Conservation (phyloP, 2,797 vertebrate species). For the Lindbergichthys nudifrons region DNA sequence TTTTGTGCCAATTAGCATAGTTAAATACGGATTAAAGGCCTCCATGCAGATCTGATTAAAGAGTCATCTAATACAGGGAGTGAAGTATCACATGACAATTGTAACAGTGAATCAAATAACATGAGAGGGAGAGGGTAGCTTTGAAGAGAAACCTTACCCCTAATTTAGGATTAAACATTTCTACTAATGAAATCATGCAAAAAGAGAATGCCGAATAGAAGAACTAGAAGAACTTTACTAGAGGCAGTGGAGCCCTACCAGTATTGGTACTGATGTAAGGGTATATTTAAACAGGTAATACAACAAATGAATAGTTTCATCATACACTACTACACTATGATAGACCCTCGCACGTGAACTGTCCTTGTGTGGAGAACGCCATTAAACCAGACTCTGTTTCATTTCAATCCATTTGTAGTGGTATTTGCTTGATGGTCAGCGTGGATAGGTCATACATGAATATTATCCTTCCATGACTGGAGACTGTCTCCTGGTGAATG, state of each 20-base stretch:
- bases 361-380: background rate
- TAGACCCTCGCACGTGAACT: background rate
- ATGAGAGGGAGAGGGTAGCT: slow-evolving; percentile 11
- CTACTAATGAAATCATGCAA: slow-evolving; percentile 18
- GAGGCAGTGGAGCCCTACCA: background rate
- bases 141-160: slow-evolving; percentile 23
- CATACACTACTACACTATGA: no score
- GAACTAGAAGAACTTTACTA: background rate
- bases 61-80: slow-evolving; percentile 46
- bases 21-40: slow-evolving; percentile 44
- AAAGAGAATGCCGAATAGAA: slow-evolving; percentile 13
- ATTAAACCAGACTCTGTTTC: background rate
- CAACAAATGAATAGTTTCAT: slow-evolving; percentile 4
- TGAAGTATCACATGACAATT: slow-evolving; percentile 31
- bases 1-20: slow-evolving; percentile 20
- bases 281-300: background rate
- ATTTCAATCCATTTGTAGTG: background rate
- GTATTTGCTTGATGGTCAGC: background rate
- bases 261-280: background rate
- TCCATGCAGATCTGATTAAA: slow-evolving; percentile 49
- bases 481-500: background rate
- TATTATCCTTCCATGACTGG: no score
- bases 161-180: slow-evolving; percentile 37
- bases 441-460: background rate
- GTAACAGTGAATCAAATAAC: slow-evolving; percentile 50